phyloP scores from a whole-genome alignment of 2,888 invertebrate species.

The Micropterix aruncella region DNA sequence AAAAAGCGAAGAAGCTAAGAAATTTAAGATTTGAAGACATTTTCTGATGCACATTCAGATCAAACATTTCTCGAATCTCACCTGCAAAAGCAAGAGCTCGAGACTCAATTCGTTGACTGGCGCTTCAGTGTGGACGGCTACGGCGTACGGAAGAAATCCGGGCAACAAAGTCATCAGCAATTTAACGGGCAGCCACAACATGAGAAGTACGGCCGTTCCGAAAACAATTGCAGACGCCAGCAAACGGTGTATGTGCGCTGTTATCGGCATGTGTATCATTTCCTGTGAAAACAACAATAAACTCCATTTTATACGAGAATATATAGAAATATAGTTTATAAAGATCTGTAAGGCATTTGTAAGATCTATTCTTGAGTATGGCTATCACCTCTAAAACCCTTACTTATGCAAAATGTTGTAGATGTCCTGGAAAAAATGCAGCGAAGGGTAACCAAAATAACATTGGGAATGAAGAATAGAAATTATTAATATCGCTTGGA shows the following conservation, averaged over 20 bases:
- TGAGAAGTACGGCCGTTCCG: conserved; percentile 87
- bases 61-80: conserved; percentile 14
- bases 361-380: no score
- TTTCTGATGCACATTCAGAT: neutral
- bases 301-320: no score
- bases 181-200: conserved; percentile 91
- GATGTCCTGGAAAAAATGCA: no score
- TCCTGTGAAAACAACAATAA: no score
- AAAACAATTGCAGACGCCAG: conserved; percentile 91
- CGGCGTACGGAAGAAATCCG: conserved; percentile 88
- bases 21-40: conserved; percentile 1
- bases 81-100: conserved; percentile 81
- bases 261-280: conserved; percentile 95
- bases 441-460: no score
- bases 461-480: no score
- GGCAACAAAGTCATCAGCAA: conserved; percentile 71
- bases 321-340: no score
- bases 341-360: no score
- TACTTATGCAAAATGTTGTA: no score
- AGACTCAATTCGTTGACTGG: conserved; percentile 90
- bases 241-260: conserved; percentile 79
- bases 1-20: conserved; percentile 2
- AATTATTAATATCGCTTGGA: no score
- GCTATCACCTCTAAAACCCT: no score
- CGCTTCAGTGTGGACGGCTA: conserved; percentile 67